phyloP scores from a whole-genome alignment of 2,113 vertebrate genomes.

The Indicator maculatus region DNA sequence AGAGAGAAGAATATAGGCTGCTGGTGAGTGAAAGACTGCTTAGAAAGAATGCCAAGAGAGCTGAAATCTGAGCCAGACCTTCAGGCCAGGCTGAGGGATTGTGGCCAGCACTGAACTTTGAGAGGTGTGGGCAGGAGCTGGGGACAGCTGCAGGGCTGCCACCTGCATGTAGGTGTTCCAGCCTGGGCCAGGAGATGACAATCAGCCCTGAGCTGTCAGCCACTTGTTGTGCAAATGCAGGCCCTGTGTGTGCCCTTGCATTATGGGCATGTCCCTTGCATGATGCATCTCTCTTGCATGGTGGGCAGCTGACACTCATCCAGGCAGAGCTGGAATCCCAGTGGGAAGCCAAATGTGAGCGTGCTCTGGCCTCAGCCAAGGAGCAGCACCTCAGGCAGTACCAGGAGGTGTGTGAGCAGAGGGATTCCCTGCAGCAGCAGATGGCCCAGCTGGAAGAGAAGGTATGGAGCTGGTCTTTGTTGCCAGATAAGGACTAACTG shows the following conservation, averaged over 20 bases:
- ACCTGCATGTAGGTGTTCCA: neutral
- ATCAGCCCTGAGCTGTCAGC: neutral
- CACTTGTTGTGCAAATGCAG: neutral
- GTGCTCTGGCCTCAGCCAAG: conserved; percentile 74
- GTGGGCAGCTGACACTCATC: conserved; percentile 78
- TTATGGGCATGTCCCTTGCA: too few species aligned
- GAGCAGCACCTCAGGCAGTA: conserved; percentile 80
- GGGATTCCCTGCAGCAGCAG: conserved; percentile 78
- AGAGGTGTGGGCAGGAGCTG: neutral
- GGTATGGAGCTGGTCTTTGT: conserved; percentile 56
- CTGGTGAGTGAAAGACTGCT: neutral
- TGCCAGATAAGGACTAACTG: neutral
- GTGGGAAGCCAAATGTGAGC: conserved; percentile 84
- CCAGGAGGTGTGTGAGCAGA: conserved; percentile 81
- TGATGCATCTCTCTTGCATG: neutral
- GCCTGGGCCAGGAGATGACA: neutral
- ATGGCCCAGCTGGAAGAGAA: conserved; percentile 83
- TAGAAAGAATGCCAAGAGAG: neutral
- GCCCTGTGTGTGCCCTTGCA: neutral
- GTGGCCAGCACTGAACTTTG: neutral
- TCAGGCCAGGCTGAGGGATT: neutral
- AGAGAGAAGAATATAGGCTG: neutral
- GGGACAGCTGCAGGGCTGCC: neutral
- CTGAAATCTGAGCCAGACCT: neutral
- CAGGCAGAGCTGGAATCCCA: conserved; percentile 87